phyloP scores from a whole-genome alignment of 2,113 vertebrate genomes.

The Recurvirostra avosetta region DNA sequence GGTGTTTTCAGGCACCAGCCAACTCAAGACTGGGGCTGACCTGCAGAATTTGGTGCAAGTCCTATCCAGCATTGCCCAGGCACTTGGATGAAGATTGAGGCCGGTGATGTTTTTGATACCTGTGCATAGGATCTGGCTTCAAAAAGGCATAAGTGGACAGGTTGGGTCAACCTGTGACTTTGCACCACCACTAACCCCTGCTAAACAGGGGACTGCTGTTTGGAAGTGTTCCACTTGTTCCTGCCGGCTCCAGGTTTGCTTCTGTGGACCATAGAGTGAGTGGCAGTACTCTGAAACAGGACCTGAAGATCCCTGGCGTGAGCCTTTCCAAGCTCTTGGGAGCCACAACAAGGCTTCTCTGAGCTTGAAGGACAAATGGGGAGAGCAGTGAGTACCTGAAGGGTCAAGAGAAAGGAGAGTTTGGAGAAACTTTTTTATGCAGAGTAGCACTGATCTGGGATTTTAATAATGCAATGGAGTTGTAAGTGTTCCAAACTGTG shows the following conservation, averaged over 20 bases:
- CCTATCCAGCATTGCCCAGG: background rate
- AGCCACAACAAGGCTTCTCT: background rate
- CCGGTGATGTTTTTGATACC: background rate
- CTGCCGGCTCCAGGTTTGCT: background rate
- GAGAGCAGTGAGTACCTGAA: background rate
- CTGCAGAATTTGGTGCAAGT: background rate
- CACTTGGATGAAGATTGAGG: background rate
- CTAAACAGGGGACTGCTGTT: background rate
- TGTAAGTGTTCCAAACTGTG: conserved; percentile 70
- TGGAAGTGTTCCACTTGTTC: background rate
- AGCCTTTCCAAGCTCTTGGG: background rate
- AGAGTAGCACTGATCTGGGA: conserved; percentile 41
- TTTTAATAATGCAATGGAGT: conserved; percentile 68
- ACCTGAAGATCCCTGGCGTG: rapidly evolving
- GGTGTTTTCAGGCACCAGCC: background rate
- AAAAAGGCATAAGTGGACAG: background rate
- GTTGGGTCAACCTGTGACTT: background rate
- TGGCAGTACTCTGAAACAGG: background rate
- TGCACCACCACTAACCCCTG: background rate
- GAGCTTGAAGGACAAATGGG: background rate
- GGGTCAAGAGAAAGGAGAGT: background rate
- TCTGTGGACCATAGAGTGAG: background rate
- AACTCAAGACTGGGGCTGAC: background rate
- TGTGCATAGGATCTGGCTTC: background rate
- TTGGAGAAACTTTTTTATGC: conserved; percentile 25